phyloP scores from a whole-genome alignment of 2,113 vertebrate species.

The Alectura lathami region DNA sequence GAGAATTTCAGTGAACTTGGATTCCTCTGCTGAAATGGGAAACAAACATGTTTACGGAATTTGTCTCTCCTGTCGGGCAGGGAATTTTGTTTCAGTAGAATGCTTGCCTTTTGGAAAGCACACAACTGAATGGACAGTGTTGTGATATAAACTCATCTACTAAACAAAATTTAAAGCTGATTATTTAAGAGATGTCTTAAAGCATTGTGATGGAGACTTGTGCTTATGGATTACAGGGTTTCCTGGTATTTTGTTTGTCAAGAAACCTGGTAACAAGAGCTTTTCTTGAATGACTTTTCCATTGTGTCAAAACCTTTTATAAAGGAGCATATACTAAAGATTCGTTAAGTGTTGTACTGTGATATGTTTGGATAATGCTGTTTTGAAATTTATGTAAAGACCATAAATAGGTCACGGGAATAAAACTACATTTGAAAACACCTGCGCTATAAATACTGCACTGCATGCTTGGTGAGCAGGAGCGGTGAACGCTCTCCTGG shows the following conservation, averaged over 20 bases:
- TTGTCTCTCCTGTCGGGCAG: background rate
- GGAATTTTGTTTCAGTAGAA: constrained; percentile 52
- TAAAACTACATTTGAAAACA: constrained; percentile 66
- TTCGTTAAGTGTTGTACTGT: constrained; percentile 60
- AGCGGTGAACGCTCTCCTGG: background rate
- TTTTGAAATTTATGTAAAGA: constrained; percentile 72
- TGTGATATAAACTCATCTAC: constrained; percentile 12
- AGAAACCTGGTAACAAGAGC: constrained; percentile 43
- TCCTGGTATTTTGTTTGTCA: constrained; percentile 59
- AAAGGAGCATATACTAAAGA: constrained; percentile 75
- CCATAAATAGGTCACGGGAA: constrained; percentile 75
- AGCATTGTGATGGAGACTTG: constrained; percentile 36
- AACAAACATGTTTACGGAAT: background rate
- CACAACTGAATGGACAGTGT: constrained; percentile 33
- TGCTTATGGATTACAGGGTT: constrained; percentile 54
- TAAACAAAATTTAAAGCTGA: constrained; percentile 42
- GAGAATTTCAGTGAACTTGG: background rate
- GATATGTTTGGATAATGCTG: constrained; percentile 55
- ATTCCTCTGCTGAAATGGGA: constrained; percentile 10
- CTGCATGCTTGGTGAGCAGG: background rate
- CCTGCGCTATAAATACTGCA: background rate
- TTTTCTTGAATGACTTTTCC: constrained; percentile 61
- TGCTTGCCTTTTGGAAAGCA: constrained; percentile 67
- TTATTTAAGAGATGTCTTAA: constrained; percentile 66
- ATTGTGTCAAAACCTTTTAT: constrained; percentile 77